Percentiles rank a stretch among this genome's conserved stretches.
Conservation (phyloP, 2,113 vertebrate genomes). For the Thryonomys swinderianus region DNA sequence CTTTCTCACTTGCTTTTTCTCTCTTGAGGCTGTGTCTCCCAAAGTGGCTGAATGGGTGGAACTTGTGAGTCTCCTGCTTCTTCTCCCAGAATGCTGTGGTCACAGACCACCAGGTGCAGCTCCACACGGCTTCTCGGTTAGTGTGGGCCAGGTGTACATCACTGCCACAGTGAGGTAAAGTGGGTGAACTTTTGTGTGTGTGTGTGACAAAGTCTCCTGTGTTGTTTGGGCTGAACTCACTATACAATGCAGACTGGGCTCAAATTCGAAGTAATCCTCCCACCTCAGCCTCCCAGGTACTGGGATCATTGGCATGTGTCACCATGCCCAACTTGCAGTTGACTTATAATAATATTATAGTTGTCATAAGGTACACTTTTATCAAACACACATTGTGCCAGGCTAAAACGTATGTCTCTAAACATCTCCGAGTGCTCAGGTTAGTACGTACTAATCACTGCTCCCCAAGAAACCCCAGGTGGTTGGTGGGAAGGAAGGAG, state of each 20-base stretch:
- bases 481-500: background rate
- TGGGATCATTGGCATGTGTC: background rate
- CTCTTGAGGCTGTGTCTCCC: background rate
- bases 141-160: background rate
- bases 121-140: background rate
- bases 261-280: background rate
- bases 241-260: background rate
- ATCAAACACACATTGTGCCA: background rate
- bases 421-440: background rate
- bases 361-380: background rate
- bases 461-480: background rate
- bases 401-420: background rate
- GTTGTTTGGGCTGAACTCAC: background rate
- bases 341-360: background rate
- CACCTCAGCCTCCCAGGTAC: background rate
- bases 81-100: background rate
- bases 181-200: background rate
- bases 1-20: background rate
- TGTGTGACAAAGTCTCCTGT: background rate
- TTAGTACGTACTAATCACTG: background rate
- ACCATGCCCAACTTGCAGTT: background rate
- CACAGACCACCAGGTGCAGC: background rate
- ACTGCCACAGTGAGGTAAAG: background rate
- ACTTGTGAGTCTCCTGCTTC: background rate
- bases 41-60: background rate